Evolutionary conservation across 2,888 invertebrate species (phyloP).

Genomic region (Elysia crispata): DNA sequence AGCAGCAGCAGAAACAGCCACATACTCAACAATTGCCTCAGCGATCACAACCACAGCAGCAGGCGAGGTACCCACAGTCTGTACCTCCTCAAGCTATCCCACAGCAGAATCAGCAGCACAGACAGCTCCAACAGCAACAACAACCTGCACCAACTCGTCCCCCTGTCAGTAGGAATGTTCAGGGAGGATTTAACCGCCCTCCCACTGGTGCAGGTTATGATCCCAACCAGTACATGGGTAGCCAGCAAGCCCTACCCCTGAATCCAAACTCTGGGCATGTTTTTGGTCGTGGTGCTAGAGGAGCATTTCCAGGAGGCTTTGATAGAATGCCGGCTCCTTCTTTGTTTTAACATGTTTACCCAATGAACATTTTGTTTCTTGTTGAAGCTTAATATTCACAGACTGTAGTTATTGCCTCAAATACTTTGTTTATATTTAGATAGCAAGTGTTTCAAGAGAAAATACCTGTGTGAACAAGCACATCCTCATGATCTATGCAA

Average conservation of each 20-base stretch:
- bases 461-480: too few relatives aligned
- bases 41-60: neutral
- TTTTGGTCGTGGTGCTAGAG: conserved; percentile 32
- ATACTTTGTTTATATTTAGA: too few relatives aligned
- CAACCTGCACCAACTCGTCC: neutral
- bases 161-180: neutral
- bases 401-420: too few relatives aligned
- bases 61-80: conserved; percentile 23
- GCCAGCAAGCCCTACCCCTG: too few relatives aligned
- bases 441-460: too few relatives aligned
- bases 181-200: neutral
- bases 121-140: neutral
- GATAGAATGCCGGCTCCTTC: conserved; percentile 44
- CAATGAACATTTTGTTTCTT: too few relatives aligned
- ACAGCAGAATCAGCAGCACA: conserved; percentile 12
- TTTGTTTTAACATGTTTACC: conserved; percentile 10
- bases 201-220: too few relatives aligned
- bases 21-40: conserved; percentile 15
- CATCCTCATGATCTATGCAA: too few relatives aligned
- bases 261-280: conserved; percentile 10
- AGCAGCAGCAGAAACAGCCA: conserved; percentile 10
- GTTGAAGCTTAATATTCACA: too few relatives aligned
- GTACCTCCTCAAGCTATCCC: neutral
- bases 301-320: conserved; percentile 40
- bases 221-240: neutral